Conservation (phyloP, 1,140 invertebrate species). For the Achroia grisella region DNA sequence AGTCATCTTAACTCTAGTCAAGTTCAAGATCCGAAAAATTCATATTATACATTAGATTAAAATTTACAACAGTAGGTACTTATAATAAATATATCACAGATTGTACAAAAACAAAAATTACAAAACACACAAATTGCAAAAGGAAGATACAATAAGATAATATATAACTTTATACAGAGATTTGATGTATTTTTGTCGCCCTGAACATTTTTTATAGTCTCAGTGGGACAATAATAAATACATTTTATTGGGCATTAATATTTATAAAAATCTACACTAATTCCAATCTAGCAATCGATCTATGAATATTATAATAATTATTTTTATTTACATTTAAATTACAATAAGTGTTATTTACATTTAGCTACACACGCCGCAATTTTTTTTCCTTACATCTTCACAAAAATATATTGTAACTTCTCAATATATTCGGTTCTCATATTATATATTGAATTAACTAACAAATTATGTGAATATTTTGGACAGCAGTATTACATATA, state of each 20-base stretch:
- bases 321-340: constrained; percentile 50
- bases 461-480: no score
- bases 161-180: constrained; percentile 27
- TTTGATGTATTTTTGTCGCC: constrained; percentile 12
- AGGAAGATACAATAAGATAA: constrained; percentile 6
- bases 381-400: neutral
- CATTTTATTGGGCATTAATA: constrained; percentile 14
- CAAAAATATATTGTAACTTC: no score
- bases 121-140: constrained; percentile 28
- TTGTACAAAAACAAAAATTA: constrained; percentile 58
- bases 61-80: constrained; percentile 54
- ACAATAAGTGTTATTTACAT: constrained; percentile 44
- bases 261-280: constrained; percentile 50
- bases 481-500: no score
- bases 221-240: neutral
- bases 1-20: constrained; percentile 10
- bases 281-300: constrained; percentile 45
- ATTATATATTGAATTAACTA: no score
- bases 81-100: constrained; percentile 74
- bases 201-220: constrained; percentile 23
- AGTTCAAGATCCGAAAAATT: constrained; percentile 36
- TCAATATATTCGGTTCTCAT: no score
- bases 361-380: constrained; percentile 1
- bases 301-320: constrained; percentile 21
- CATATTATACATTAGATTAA: constrained; percentile 38